These are phyloP conservation scores for Mesorhabditis sp. DNA, from an alignment of 2,888 invertebrate genomes.

Conservation along the genomic window DNA sequence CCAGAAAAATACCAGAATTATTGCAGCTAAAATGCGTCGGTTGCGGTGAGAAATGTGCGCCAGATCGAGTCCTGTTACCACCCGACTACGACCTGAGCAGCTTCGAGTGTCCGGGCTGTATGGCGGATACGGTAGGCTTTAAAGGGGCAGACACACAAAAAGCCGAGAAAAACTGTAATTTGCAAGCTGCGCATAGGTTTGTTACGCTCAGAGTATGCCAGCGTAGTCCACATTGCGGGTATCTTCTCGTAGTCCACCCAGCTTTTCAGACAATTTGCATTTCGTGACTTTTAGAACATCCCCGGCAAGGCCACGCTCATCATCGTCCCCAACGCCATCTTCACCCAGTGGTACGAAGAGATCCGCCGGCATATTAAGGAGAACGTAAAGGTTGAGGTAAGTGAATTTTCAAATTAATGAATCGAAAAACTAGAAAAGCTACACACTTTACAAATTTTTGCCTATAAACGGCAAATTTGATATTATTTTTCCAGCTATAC, in stretches of 20 bases:
- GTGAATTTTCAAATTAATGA: conserved; percentile 7
- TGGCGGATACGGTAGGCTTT: conserved; percentile 5
- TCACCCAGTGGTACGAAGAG: conserved; percentile 73
- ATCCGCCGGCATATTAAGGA: conserved; percentile 53
- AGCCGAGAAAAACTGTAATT: no score
- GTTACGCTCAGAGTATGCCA: no score
- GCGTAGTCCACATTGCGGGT: no score
- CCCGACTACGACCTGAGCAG: conserved; percentile 9
- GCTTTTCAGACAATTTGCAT: no score
- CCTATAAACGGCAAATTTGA: background rate
- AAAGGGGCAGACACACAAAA: background rate
- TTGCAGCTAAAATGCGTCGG: background rate
- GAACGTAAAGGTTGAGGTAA: conserved; percentile 40
- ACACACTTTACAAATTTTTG: background rate
- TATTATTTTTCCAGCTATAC: conserved; percentile 27
- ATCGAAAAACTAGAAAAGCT: background rate
- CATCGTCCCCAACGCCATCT: conserved; percentile 70
- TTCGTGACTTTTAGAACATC: background rate
- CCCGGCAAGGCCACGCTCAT: conserved; percentile 70
- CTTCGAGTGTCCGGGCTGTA: conserved; percentile 22
- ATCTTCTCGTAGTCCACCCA: no score
- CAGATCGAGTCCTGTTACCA: conserved; percentile 15
- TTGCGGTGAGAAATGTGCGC: conserved; percentile 11
- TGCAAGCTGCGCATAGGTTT: no score
- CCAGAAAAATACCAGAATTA: no score